phyloP scores from a whole-genome alignment of 2,113 vertebrate genomes.

The Lynx canadensis region DNA sequence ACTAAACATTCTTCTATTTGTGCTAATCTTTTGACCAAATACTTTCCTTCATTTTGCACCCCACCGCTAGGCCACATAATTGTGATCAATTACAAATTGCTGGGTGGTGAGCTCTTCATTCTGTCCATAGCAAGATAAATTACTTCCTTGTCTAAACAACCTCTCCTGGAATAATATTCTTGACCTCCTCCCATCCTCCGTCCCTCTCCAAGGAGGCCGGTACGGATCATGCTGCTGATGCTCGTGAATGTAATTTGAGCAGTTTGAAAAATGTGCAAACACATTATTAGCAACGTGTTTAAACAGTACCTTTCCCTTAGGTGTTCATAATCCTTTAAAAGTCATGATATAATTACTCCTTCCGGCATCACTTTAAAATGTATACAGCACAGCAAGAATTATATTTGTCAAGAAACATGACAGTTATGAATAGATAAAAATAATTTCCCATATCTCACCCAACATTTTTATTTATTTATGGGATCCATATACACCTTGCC shows the following conservation, averaged over 20 bases:
- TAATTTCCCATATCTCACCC: neutral
- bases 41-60: neutral
- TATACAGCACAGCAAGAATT: conserved; percentile 42
- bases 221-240: neutral
- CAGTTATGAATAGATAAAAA: conserved; percentile 60
- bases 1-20: neutral
- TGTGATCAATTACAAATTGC: neutral
- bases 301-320: conserved; percentile 57
- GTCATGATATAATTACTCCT: conserved; percentile 56
- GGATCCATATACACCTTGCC: neutral
- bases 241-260: conserved; percentile 42
- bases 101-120: neutral
- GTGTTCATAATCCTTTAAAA: conserved; percentile 53
- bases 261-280: conserved; percentile 61
- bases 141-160: neutral
- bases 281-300: conserved; percentile 16
- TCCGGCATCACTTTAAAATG: neutral
- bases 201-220: conserved; percentile 46
- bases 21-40: conserved; percentile 36
- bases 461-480: conserved; percentile 27
- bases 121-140: neutral
- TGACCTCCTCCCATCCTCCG: neutral
- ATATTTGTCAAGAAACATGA: conserved; percentile 47
- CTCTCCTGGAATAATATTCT: neutral
- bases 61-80: neutral